Conservation (phyloP, 2,113 vertebrate genomes). For the Hemiscyllium ocellatum region DNA sequence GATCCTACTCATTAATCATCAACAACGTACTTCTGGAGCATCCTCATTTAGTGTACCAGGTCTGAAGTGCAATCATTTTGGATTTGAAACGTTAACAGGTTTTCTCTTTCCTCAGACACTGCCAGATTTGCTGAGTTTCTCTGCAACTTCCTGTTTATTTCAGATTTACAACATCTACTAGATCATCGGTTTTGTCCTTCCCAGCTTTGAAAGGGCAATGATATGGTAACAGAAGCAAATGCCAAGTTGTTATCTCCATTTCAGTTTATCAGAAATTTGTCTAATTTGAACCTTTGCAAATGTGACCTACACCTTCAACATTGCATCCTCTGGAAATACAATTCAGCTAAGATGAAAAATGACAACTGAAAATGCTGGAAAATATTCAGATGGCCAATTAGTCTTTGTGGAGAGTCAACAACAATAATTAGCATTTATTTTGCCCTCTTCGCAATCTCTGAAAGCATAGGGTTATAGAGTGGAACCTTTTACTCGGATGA, state of each 20-base stretch:
- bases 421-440: neutral
- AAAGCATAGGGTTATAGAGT: neutral
- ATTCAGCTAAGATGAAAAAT: neutral
- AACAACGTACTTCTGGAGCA: neutral
- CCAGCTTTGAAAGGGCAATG: neutral
- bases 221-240: neutral
- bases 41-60: neutral
- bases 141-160: no score
- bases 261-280: neutral
- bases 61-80: no score
- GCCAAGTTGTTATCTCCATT: neutral
- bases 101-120: neutral
- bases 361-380: neutral
- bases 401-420: neutral
- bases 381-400: neutral
- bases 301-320: neutral
- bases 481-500: no score
- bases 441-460: neutral
- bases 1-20: neutral
- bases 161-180: neutral
- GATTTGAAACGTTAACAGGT: neutral
- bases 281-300: neutral
- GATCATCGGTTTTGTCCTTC: neutral
- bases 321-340: neutral
- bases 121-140: no score